phyloP scores from a whole-genome alignment of 2,113 vertebrate genomes.

The Stictonetta naevosa region DNA sequence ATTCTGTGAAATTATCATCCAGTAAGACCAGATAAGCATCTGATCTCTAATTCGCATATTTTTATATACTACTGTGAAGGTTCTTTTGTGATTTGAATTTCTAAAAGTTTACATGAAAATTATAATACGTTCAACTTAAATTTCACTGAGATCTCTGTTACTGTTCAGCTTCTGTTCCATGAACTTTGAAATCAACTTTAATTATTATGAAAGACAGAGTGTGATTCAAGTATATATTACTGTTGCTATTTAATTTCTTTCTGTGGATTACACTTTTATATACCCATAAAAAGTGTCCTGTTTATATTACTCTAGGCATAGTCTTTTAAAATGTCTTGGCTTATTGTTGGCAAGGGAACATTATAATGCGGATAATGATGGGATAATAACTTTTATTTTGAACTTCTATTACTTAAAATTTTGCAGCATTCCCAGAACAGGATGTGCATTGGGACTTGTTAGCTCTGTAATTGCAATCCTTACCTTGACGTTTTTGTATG shows the following conservation, averaged over 20 bases:
- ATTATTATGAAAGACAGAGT: background rate
- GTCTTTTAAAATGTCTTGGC: slow-evolving; percentile 42
- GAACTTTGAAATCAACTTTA: background rate
- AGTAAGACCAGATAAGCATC: background rate
- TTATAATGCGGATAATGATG: slow-evolving; percentile 44
- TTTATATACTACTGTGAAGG: background rate
- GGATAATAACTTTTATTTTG: slow-evolving; percentile 58
- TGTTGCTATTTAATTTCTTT: slow-evolving; percentile 34
- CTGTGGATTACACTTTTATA: slow-evolving; percentile 13
- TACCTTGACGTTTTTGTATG: slow-evolving; percentile 48
- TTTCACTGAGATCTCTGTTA: background rate
- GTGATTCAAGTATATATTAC: background rate
- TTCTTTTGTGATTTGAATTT: background rate
- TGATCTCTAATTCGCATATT: background rate
- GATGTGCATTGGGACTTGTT: slow-evolving; percentile 15
- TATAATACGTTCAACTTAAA: background rate
- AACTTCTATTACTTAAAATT: slow-evolving; percentile 59
- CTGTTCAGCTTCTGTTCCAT: background rate
- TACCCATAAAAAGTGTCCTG: slow-evolving; percentile 41
- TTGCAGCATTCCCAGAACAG: background rate
- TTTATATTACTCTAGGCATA: slow-evolving; percentile 42
- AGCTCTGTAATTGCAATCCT: slow-evolving; percentile 40
- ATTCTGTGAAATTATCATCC: background rate
- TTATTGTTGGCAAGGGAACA: slow-evolving; percentile 41
- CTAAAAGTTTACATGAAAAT: background rate